phyloP scores from a whole-genome alignment of 2,888 invertebrate genomes.

The Beris chalybata region DNA sequence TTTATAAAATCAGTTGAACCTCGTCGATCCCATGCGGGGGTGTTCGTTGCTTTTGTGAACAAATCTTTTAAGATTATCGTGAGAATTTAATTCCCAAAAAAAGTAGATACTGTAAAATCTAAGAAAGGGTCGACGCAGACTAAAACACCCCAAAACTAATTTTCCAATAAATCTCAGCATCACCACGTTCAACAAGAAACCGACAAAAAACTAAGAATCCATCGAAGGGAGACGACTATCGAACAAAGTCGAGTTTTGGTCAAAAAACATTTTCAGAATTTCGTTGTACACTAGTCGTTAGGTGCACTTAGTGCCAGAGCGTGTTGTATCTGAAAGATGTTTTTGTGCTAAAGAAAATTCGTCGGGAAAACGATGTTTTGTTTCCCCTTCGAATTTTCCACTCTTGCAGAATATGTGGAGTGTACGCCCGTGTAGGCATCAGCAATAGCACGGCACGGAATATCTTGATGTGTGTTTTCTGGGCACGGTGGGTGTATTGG shows the following conservation, averaged over 20 bases:
- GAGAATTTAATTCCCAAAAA: slow-evolving; percentile 16
- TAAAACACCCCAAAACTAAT: slow-evolving; percentile 27
- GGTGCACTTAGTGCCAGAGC: too few species aligned
- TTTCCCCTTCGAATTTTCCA: slow-evolving; percentile 11
- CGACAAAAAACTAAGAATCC: too few species aligned
- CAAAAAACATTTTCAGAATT: too few species aligned
- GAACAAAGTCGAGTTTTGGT: too few species aligned
- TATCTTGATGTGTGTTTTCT: slow-evolving; percentile 1
- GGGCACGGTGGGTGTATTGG: not conserved
- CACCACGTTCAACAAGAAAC: not conserved
- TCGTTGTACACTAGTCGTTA: too few species aligned
- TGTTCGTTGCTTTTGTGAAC: too few species aligned
- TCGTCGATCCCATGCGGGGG: too few species aligned
- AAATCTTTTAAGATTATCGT: not conserved
- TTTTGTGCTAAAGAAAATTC: too few species aligned
- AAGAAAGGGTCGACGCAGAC: not conserved
- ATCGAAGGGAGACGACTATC: too few species aligned
- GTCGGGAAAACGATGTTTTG: not conserved
- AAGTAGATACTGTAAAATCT: not conserved
- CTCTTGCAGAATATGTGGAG: slow-evolving; percentile 1
- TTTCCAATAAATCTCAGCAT: slow-evolving; percentile 29
- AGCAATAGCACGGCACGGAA: not conserved
- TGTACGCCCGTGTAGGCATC: not conserved
- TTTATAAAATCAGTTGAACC: too few species aligned
- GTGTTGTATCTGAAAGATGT: too few species aligned